Base-by-base conservation (phyloP, 2,113 vertebrate genomes). In the Phycodurus eques region DNA sequence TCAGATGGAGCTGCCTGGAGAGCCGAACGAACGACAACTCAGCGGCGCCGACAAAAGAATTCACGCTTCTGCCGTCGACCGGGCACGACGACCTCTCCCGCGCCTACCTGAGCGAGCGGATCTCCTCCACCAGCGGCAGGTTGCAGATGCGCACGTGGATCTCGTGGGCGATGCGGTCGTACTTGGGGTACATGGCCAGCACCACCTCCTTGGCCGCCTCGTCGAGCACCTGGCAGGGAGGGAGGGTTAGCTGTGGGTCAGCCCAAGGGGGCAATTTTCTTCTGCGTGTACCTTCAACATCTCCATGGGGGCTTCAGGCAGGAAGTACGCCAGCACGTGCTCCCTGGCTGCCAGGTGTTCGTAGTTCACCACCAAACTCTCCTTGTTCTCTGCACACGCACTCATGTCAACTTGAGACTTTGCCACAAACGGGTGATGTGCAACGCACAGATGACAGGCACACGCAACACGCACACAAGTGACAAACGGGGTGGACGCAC, bases 121-220 rank as follows among this genome's bases (percentile, higher is more conserved):
- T 91, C 78, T 99, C 98, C 82, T 99, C 97, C 8, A 99, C 97
- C 63, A 99, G 90, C 0, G 98, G 98, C 63, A 99, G 92, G 88
- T 95, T 97, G 54, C 95, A 96, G 82, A 99, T 96, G 8, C 97
- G 96, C 68, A 96, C 96, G 0, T 99, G 96, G 86, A 99, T 95
- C 82, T 96, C 95, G 33, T 93, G 94, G 72, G 95, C 92, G 13
- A 99, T 99, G 3, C 96, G 95, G 73, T 96, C 94, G 0, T 99
- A 99, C 80, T 99, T 99, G 17, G 98, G 98, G 87, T 97, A 98
- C 98, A 99, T 99, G 79, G 95, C 95, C 77, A 99, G 78, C 44
- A 99, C 98, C 14, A 99, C 97, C 59, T 99, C 96, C 82, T 95
- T 96, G 12, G 96, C 97, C 0, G 96, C 96, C 85, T 98, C 98